phyloP scores from a whole-genome alignment of 2,797 vertebrate genomes.

The Pipistrellus pipistrellus region DNA sequence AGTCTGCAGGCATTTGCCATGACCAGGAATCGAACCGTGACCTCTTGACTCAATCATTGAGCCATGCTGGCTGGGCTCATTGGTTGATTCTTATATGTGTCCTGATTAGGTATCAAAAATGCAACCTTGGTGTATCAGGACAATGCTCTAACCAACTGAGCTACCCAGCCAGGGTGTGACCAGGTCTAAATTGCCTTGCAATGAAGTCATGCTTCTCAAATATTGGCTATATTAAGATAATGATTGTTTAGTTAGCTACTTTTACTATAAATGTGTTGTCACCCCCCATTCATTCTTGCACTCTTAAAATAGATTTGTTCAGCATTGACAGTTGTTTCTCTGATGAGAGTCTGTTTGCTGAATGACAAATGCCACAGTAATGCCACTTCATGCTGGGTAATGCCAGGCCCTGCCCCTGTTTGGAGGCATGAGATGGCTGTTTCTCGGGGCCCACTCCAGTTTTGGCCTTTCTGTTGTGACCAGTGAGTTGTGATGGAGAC shows the following conservation, averaged over 20 bases:
- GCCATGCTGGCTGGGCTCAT: no score
- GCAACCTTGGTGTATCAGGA: neutral
- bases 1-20: no score
- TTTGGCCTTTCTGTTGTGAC: neutral
- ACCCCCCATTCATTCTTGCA: neutral
- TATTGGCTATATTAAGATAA: neutral
- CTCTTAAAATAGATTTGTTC: neutral
- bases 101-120: neutral
- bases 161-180: neutral
- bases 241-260: no score
- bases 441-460: neutral
- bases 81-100: neutral
- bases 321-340: neutral
- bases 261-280: no score
- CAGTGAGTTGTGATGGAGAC: neutral
- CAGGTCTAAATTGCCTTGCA: neutral
- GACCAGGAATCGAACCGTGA: no score
- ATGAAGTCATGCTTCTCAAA: neutral
- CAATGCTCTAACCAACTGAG: neutral
- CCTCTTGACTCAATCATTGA: no score
- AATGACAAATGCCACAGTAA: neutral
- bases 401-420: fast-evolving
- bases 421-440: neutral
- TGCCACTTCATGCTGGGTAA: neutral
- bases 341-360: fast-evolving